Evolutionary conservation across 1,140 invertebrate genomes (phyloP), one percentile per base, ranked within the genome.

Genomic region (Zaprionus ghesquierei): DNA sequence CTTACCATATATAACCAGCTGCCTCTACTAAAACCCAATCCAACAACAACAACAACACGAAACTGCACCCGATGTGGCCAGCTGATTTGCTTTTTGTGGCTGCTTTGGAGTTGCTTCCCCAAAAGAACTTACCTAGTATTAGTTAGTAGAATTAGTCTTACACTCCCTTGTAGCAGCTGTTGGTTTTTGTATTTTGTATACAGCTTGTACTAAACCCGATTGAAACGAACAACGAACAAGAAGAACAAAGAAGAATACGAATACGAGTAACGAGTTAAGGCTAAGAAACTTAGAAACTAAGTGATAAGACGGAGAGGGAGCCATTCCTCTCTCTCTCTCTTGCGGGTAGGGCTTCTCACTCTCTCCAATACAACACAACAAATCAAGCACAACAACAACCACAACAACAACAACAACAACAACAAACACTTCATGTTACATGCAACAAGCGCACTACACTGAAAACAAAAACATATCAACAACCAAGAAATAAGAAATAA

Each of bases 31-130:
- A 68, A 49, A 58, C 69, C 50, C 10, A 33, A 50, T 27, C 22
- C 31, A 22, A 27, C 20, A 44, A 10, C 13, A 41, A 31, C 31
- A 22, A 27, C 20, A 44, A 10, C 13, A 41, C 20, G 35, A 31
- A n/a, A n/a, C n/a, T n/a, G n/a, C n/a, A n/a, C n/a, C n/a, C n/a
- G 54, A 20, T 38, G 46, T 55, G 51, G 53, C 60, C 62, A 71
- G 44, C 29, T 77, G 51, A 75, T 86, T 86, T 81, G 78, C 81
- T 86, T 86, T 86, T 86, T 79, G 79, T 75, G 69, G 82, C 81
- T 84, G 85, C 55, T 71, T 71, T 62, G 23, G 20, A 38, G 35
- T n/a, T 46, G 62, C 65, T 70, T 75, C 44, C 25, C 25, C 25
- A 25, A 5, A n/a, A n/a, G n/a, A n/a, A 25, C 41, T 44, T 0